Evolutionary conservation across 2,113 vertebrate genomes (phyloP), one percentile per base, ranked within the genome.

Genomic region (Arizona elegans): DNA sequence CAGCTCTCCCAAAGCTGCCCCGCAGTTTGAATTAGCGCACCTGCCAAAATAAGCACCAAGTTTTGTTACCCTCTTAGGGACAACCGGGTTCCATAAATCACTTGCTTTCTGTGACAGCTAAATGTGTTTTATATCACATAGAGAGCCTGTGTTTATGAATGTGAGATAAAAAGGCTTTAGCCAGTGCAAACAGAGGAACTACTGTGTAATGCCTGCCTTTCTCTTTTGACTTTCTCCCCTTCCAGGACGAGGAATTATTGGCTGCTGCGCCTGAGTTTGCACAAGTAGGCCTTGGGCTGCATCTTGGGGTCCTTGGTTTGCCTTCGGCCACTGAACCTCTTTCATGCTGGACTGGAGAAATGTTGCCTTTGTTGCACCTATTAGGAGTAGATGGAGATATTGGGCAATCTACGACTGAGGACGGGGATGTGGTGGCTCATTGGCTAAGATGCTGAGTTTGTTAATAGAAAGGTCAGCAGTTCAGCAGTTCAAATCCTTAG

Each of bases 1-100:
- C 94, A 94, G 94, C 95, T 96, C 96, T 96, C 95, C 75, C 75
- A 94, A 93, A 96, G 96, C 95, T 1, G 91, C 95, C 97, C 96
- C 94, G 93, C 96, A 96, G 96, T 97, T 96, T 97, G 97, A 97
- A 96, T 97, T 92, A 95, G 92, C 95, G 94, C 97, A 97, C 97
- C 97, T 98, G 97, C 97, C 97, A 98, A 98, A 97, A 98, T 98
- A 98, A 98, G 97, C 97, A 97, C 92, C 94, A 92, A 96, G 96
- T 96, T 94, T 96, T 97, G 97, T 97, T 97, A 94, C 95, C 96
- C 96, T 96, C 97, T 97, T 95, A 96, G 97, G 95, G 95, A 97
- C 97, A 97, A 94, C 95, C 92, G 95, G 89, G 96, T 90, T 95
- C 50, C 92, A 96, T 97, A 97, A 97, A 96, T 97, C 97, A 97